A percentile compares a stretch with the other conserved stretches of the same genome.
Conservation (phyloP, 1,140 invertebrate species). For the Drosophila yakuba region DNA sequence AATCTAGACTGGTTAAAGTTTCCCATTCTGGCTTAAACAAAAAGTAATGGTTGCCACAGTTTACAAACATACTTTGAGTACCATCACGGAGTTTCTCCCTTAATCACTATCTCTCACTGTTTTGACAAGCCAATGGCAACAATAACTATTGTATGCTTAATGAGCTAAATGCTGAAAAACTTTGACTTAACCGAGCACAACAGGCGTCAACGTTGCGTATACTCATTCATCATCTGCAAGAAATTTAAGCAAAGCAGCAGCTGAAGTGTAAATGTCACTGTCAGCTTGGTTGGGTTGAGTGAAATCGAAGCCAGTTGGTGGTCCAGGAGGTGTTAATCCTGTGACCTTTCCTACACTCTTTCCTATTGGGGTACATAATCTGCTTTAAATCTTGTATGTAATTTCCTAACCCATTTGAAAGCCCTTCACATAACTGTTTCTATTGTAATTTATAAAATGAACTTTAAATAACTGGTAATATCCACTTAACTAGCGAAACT, state of each 20-base stretch:
- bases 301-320: constrained; percentile 2
- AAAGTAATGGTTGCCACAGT: background rate
- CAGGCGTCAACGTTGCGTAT: constrained; percentile 27
- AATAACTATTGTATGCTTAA: constrained; percentile 44
- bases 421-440: too few relatives aligned
- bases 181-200: constrained; percentile 40
- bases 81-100: background rate
- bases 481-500: too few relatives aligned
- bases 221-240: constrained; percentile 68
- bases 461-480: too few relatives aligned
- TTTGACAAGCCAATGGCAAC: constrained; percentile 11
- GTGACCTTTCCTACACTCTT: constrained; percentile 25
- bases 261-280: constrained; percentile 80
- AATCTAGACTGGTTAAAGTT: constrained; percentile 8
- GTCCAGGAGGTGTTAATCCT: background rate
- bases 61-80: background rate
- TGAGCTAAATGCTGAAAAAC: constrained; percentile 49
- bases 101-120: background rate
- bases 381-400: too few relatives aligned
- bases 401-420: too few relatives aligned
- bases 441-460: too few relatives aligned
- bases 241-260: constrained; percentile 67
- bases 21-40: background rate
- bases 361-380: background rate
- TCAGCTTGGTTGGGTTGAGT: constrained; percentile 32